Evolutionary conservation across 2,113 vertebrate species (phyloP).

Genomic region (Sarotherodon lohbergeri): DNA sequence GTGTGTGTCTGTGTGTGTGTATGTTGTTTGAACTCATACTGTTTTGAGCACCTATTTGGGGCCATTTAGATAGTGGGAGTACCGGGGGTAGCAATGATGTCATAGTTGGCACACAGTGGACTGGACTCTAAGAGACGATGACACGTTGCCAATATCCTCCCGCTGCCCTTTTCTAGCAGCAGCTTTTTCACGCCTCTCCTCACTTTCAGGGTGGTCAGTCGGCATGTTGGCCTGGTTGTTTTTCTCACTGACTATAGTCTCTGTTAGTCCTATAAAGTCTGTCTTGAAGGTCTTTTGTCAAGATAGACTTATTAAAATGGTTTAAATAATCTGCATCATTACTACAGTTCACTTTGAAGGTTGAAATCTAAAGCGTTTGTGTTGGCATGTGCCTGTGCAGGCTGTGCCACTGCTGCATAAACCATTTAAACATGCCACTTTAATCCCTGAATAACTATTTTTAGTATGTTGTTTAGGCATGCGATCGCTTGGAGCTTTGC

Average conservation of each 20-base stretch:
- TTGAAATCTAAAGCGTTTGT: not conserved
- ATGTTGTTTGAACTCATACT: not conserved
- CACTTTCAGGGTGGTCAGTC: conserved; percentile 8
- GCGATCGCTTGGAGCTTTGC: not conserved
- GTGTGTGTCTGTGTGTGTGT: not conserved
- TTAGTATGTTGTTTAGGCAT: not conserved
- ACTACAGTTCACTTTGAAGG: not conserved
- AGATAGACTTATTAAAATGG: not conserved
- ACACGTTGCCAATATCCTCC: conserved; percentile 45
- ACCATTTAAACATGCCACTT: not conserved
- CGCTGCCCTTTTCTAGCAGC: conserved; percentile 21
- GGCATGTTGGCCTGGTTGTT: not conserved
- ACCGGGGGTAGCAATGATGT: conserved; percentile 41
- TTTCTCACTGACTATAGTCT: not conserved
- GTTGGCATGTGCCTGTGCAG: not conserved
- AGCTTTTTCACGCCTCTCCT: conserved; percentile 10
- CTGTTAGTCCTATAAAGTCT: not conserved
- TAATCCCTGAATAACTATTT: not conserved
- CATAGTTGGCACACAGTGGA: conserved; percentile 46
- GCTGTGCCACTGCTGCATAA: not conserved
- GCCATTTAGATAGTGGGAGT: not conserved
- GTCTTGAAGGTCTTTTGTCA: not conserved
- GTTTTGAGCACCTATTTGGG: conserved; percentile 1
- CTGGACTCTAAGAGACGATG: conserved; percentile 44
- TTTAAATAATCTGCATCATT: not conserved